phyloP scores from a whole-genome alignment of 2,888 invertebrate genomes.

The Sinelater perroti region DNA sequence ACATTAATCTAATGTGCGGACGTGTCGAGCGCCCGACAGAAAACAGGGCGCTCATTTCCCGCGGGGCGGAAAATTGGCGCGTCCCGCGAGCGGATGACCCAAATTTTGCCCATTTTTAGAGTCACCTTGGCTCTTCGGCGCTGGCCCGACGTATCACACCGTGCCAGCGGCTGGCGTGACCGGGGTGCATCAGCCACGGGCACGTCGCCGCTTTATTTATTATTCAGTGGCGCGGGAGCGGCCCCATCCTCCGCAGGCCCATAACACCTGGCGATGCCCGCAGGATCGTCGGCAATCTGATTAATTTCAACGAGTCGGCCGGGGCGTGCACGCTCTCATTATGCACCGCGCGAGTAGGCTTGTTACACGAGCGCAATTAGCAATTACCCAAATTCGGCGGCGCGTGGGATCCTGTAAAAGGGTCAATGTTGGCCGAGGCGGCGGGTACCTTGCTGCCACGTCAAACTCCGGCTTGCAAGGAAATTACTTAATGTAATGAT shows the following conservation, averaged over 20 bases:
- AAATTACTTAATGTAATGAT: too few relatives aligned
- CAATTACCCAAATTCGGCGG: slow-evolving; percentile 42
- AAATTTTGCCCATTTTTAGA: slow-evolving; percentile 17
- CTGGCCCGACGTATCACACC: slow-evolving; percentile 27
- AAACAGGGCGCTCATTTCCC: too few relatives aligned
- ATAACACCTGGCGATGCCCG: slow-evolving; percentile 11
- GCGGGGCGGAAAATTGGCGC: too few relatives aligned
- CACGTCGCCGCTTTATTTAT: slow-evolving; percentile 33
- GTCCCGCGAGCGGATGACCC: too few relatives aligned
- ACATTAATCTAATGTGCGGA: too few relatives aligned
- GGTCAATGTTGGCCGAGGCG: slow-evolving; percentile 44
- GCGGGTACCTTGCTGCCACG: slow-evolving; percentile 1
- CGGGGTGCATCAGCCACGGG: slow-evolving; percentile 25
- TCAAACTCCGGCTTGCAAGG: too few relatives aligned
- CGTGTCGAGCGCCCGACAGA: too few relatives aligned
- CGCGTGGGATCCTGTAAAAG: slow-evolving; percentile 36
- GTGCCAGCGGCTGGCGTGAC: slow-evolving; percentile 37
- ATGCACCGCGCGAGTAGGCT: slow-evolving; percentile 15
- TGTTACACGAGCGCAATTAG: slow-evolving; percentile 31
- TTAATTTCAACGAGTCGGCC: slow-evolving; percentile 14
- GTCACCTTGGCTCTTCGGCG: slow-evolving; percentile 20
- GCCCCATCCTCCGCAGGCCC: slow-evolving; percentile 14
- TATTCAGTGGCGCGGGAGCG: slow-evolving; percentile 31
- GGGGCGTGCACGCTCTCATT: slow-evolving; percentile 16
- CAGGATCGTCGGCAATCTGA: background rate